A percentile compares a stretch with the other conserved stretches of the same genome.
phyloP scores from a whole-genome alignment of 2,888 invertebrate genomes.

The Zygaena filipendulae region DNA sequence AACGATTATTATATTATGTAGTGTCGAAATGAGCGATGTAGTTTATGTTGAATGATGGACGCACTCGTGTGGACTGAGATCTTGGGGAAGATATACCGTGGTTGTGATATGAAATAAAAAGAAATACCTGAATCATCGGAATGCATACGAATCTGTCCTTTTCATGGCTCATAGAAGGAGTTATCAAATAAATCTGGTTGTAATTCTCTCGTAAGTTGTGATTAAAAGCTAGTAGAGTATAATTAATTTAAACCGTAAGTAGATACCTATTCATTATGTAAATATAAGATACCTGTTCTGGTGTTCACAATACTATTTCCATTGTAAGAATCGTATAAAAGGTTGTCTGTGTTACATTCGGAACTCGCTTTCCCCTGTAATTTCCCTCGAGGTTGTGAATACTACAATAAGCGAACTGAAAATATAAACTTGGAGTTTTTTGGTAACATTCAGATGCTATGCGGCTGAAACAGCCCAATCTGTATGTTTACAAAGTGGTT shows the following conservation, averaged over 20 bases:
- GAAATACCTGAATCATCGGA: slow-evolving; percentile 21
- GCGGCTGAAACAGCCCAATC: slow-evolving; percentile 21
- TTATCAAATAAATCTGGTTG: slow-evolving; percentile 43
- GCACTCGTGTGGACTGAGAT: slow-evolving; percentile 26
- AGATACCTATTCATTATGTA: slow-evolving; percentile 34
- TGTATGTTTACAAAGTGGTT: slow-evolving; percentile 29
- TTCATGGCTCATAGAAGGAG: slow-evolving; percentile 27
- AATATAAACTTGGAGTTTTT: slow-evolving; percentile 35
- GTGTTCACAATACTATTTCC: slow-evolving; percentile 30
- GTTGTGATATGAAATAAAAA: slow-evolving; percentile 47
- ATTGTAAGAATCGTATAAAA: slow-evolving; percentile 32
- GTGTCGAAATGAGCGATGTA: slow-evolving; percentile 35
- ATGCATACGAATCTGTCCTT: slow-evolving; percentile 28
- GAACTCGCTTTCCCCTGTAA: slow-evolving; percentile 35
- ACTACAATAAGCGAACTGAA: slow-evolving; percentile 43
- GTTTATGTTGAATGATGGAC: neutral
- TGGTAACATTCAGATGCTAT: slow-evolving; percentile 40
- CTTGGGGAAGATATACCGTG: slow-evolving; percentile 33
- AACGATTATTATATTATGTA: too few relatives aligned
- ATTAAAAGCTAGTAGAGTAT: slow-evolving; percentile 38
- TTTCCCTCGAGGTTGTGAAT: slow-evolving; percentile 61
- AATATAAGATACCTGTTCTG: slow-evolving; percentile 28
- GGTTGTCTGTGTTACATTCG: slow-evolving; percentile 33
- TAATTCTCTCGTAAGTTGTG: slow-evolving; percentile 52
- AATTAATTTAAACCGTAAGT: slow-evolving; percentile 35